These are phyloP conservation scores for Bursaphelenchus okinawaensis DNA, from an alignment of 2,888 invertebrate species.

Conservation along the genomic window DNA sequence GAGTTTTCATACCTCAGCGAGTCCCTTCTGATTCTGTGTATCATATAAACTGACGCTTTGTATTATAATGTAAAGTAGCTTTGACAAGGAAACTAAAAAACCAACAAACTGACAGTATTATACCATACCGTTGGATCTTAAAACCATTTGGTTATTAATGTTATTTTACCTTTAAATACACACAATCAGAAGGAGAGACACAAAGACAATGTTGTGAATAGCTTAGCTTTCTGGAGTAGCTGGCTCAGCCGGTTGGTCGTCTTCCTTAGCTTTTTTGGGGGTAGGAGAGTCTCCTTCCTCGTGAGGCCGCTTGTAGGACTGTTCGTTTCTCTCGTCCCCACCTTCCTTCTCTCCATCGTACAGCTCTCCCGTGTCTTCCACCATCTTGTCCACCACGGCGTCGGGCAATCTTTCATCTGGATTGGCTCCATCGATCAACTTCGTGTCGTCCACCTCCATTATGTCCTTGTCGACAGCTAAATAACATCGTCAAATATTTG, in stretches of 20 bases:
- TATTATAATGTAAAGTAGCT: too few relatives aligned
- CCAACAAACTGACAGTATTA: too few relatives aligned
- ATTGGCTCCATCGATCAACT: slow-evolving; percentile 39
- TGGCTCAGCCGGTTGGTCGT: not conserved
- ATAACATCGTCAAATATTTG: slow-evolving; percentile 11
- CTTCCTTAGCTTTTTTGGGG: not conserved
- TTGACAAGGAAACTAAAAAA: too few relatives aligned
- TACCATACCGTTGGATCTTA: too few relatives aligned
- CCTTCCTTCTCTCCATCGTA: slow-evolving; percentile 75
- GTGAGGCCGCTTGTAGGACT: slow-evolving; percentile 54
- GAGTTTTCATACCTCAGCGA: too few relatives aligned
- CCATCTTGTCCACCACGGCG: slow-evolving; percentile 73
- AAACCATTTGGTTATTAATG: too few relatives aligned
- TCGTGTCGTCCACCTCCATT: slow-evolving; percentile 32
- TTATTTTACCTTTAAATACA: too few relatives aligned
- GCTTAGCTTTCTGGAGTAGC: not conserved
- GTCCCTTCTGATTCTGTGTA: too few relatives aligned
- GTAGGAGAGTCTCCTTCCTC: not conserved
- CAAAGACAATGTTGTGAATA: too few relatives aligned
- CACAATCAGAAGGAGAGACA: too few relatives aligned
- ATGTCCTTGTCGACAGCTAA: slow-evolving; percentile 43
- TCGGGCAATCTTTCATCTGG: slow-evolving; percentile 45
- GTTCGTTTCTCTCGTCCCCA: slow-evolving; percentile 66
- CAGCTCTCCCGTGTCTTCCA: slow-evolving; percentile 88
- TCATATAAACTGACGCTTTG: too few relatives aligned